A percentile compares a stretch with the other conserved stretches of the same genome.
These are phyloP conservation scores for Okamejei kenojei DNA, from an alignment of 2,797 vertebrate genomes.

Conservation along the genomic window DNA sequence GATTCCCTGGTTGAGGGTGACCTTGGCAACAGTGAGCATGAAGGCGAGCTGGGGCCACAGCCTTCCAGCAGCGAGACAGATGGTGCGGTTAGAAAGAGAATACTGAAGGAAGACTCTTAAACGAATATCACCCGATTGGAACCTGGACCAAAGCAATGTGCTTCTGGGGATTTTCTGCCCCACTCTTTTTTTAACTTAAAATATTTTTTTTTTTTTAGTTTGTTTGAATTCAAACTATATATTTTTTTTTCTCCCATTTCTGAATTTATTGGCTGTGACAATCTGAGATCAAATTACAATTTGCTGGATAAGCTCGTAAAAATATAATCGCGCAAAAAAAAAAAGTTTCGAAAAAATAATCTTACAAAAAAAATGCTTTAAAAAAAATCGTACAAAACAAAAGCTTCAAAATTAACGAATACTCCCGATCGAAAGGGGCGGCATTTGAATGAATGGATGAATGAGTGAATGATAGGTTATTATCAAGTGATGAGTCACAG, in stretches of 20 bases:
- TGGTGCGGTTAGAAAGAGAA: conserved; percentile 58
- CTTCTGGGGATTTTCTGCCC: background rate
- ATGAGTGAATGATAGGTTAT: too few species aligned
- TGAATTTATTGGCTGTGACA: background rate
- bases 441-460: too few species aligned
- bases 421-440: too few species aligned
- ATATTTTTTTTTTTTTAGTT: background rate
- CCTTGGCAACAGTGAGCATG: conserved; percentile 44
- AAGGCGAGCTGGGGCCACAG: conserved; percentile 37
- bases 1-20: conserved; percentile 49
- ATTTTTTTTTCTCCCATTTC: background rate
- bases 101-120: conserved; percentile 38
- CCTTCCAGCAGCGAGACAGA: conserved; percentile 44
- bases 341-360: too few species aligned
- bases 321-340: too few species aligned
- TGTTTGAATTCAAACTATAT: background rate
- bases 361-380: too few species aligned
- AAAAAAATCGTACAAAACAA: too few species aligned
- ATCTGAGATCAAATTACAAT: background rate
- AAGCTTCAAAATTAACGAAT: too few species aligned
- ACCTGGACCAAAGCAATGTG: conserved; percentile 27
- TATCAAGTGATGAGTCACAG: too few species aligned
- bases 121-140: background rate
- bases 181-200: background rate
- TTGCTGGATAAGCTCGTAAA: background rate